Conservation (phyloP, 2,888 invertebrate species). For the Junonia oenone region DNA sequence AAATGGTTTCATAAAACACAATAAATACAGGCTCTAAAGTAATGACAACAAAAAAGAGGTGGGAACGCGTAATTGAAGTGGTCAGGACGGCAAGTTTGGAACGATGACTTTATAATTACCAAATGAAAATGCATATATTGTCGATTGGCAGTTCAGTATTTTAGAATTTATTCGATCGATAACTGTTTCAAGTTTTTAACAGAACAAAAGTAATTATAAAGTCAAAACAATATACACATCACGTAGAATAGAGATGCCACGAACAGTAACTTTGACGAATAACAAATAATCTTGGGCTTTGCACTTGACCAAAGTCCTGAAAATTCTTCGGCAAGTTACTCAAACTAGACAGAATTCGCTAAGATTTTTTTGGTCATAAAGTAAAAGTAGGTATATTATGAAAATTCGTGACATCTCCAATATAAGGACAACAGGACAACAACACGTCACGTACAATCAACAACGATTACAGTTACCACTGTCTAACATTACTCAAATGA, state of each 20-base stretch:
- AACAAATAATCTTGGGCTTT: too few relatives aligned
- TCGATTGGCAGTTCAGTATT: neutral
- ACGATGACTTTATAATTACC: slow-evolving; percentile 27
- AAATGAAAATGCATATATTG: slow-evolving; percentile 5
- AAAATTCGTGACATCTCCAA: too few relatives aligned
- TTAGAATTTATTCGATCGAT: neutral
- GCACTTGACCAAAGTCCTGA: too few relatives aligned
- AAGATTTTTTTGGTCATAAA: too few relatives aligned
- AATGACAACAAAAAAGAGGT: slow-evolving; percentile 68
- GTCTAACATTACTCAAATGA: neutral
- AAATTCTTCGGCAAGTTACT: too few relatives aligned
- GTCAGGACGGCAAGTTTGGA: slow-evolving; percentile 64
- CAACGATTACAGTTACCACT: slow-evolving; percentile 7
- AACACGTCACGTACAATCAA: slow-evolving; percentile 17
- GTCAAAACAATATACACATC: neutral
- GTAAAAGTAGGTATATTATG: too few relatives aligned
- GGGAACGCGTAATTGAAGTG: slow-evolving; percentile 50
- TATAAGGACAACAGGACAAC: slow-evolving; percentile 10
- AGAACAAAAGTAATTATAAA: slow-evolving; percentile 10
- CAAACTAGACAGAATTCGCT: too few relatives aligned
- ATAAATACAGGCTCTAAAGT: slow-evolving; percentile 70
- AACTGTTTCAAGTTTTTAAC: neutral
- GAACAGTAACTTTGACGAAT: too few relatives aligned
- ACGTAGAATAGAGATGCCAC: too few relatives aligned
- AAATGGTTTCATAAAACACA: slow-evolving; percentile 73